Evolutionary conservation across 2,797 vertebrate genomes (phyloP), one percentile per base, ranked within the genome.

Genomic region (Phalloptychus januarius): DNA sequence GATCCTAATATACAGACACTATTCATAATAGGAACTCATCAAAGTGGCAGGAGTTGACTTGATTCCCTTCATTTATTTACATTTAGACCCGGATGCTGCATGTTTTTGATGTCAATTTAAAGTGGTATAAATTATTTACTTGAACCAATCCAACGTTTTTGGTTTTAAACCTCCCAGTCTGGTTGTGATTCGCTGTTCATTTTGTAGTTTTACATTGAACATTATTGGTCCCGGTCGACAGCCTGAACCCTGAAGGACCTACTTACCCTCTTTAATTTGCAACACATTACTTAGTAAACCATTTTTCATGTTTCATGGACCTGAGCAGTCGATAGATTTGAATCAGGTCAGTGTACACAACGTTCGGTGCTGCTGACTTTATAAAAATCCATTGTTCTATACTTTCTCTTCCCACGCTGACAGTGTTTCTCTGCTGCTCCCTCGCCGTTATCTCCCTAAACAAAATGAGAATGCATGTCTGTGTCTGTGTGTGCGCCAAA

Each of bases 401-500:
- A 36, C 73, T 52, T 25, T 79, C 50, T 87, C 79, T 78, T 81
- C 83, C 72, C 72, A 83, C 81, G 70, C 40, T 46, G 46, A 44
- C 69, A 82, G 81, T 85, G 80, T 86, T 87, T 85, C 75, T 87
- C 75, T 82, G 56, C 82, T 72, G 69, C 78, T 86, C 79, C 74
- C 79, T 83, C 79, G 69, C 86, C 81, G 81, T 89, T 88, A 85
- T 90, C 80, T 91, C 85, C 81, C 83, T 77, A 83, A 86, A 82
- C 83, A 85, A 88, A 88, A 88, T 88, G 40, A 45, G 86, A 84
- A 88, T 89, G 86, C 12, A 7, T 70, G 40, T 70, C 38, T 87
- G 25, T 44, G 87, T 84, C 88, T 88, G 16, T 31, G 87, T 83
- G 88, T 87, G 86, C 18, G 86, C 88, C 82, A 86, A 89, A 89